Conservation (phyloP, 2,888 invertebrate species). For the Operophtera brumata region DNA sequence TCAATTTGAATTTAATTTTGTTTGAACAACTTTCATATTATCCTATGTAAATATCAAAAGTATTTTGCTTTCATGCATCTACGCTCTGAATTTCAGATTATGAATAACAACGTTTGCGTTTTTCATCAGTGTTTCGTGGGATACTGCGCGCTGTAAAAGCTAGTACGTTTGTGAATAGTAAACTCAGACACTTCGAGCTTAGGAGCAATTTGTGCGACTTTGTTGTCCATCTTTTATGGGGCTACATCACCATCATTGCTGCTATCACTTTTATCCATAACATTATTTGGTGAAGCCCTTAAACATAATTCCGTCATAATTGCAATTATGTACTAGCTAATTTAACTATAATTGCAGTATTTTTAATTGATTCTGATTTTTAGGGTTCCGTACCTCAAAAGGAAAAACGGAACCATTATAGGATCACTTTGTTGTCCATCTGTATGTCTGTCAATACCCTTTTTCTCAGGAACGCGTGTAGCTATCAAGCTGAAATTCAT, state of each 20-base stretch:
- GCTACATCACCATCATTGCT: not conserved
- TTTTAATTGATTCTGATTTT: too few species aligned
- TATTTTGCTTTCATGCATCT: not conserved
- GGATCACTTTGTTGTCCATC: too few species aligned
- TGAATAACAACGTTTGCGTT: conserved; percentile 8
- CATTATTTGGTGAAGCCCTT: not conserved
- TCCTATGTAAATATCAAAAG: not conserved
- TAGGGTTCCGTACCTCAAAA: too few species aligned
- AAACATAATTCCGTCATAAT: too few species aligned
- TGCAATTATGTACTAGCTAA: too few species aligned
- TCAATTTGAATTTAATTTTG: too few species aligned
- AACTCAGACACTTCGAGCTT: conserved; percentile 21
- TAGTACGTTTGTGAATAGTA: conserved; percentile 29
- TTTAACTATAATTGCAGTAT: too few species aligned
- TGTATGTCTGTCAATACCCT: too few species aligned
- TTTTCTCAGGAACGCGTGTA: too few species aligned
- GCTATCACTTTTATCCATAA: not conserved
- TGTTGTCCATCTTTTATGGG: not conserved
- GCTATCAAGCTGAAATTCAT: too few species aligned
- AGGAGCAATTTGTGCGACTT: conserved; percentile 17
- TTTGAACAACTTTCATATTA: too few species aligned
- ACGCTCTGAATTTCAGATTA: conserved; percentile 3
- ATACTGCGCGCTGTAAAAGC: conserved; percentile 8
- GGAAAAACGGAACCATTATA: too few species aligned
- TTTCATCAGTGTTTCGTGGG: conserved; percentile 12